Evolutionary conservation across 2,888 invertebrate genomes (phyloP).

Genomic region (Hipparchia semele): DNA sequence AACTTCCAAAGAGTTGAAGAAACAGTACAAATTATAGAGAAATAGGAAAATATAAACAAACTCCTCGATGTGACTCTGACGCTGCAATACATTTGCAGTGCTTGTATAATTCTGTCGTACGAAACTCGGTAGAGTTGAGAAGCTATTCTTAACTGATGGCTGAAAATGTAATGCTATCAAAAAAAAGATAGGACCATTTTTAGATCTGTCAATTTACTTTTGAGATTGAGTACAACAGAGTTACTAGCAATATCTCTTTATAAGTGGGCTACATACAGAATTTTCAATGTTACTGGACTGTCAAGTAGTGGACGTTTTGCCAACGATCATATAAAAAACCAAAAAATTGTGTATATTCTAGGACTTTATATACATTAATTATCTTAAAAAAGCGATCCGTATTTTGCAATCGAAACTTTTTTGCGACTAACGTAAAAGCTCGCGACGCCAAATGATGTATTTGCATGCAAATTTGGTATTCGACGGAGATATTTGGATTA

Average conservation of each 20-base stretch:
- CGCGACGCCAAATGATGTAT: background rate
- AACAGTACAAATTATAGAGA: background rate
- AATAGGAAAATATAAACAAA: background rate
- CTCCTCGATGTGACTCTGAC: background rate
- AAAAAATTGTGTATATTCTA: background rate
- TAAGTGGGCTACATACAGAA: too few species aligned
- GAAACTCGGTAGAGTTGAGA: too few species aligned
- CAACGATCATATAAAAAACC: background rate
- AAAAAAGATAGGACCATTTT: too few species aligned
- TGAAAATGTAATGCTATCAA: too few species aligned
- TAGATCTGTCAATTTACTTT: too few species aligned
- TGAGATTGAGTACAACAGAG: too few species aligned
- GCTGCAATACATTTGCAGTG: background rate
- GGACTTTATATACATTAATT: background rate
- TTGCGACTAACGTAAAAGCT: constrained; percentile 15
- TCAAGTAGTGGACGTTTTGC: background rate
- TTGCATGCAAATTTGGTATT: constrained; percentile 24
- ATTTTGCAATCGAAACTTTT: background rate
- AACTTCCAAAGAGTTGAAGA: constrained; percentile 10
- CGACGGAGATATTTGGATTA: background rate
- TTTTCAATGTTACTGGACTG: too few species aligned
- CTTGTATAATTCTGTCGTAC: too few species aligned
- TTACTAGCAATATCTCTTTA: too few species aligned
- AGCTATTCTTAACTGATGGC: too few species aligned
- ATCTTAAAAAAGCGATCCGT: background rate